Conservation (phyloP, 2,888 invertebrate genomes). For the Tetanocera ferruginea region DNA sequence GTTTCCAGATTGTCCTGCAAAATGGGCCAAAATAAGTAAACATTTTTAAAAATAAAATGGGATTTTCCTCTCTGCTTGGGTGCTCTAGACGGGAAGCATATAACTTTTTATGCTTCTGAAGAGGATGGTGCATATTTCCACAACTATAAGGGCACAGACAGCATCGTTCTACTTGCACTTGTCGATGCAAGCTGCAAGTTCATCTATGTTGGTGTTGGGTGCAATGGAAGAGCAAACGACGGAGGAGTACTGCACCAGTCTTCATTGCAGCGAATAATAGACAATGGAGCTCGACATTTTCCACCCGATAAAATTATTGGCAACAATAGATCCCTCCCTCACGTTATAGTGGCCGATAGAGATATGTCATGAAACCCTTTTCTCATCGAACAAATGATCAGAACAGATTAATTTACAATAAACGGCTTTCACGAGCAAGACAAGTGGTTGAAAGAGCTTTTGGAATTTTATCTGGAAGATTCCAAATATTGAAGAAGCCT, state of each 20-base stretch:
- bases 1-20: not conserved
- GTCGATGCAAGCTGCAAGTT: no score
- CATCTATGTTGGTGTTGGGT: slow-evolving; percentile 20
- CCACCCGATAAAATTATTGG: no score
- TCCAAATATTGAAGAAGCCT: not conserved
- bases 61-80: slow-evolving; percentile 38
- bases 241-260: slow-evolving; percentile 15
- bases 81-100: slow-evolving; percentile 43
- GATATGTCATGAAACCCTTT: no score
- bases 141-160: slow-evolving; percentile 34
- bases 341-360: no score
- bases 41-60: slow-evolving; percentile 34
- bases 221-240: slow-evolving; percentile 16
- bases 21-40: slow-evolving; percentile 24
- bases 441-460: slow-evolving; percentile 16
- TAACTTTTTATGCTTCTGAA: slow-evolving; percentile 2
- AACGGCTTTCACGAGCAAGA: slow-evolving; percentile 9
- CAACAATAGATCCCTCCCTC: no score
- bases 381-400: not conserved
- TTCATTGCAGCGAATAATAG: slow-evolving; percentile 1
- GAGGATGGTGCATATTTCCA: slow-evolving; percentile 13
- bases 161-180: no score
- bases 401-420: not conserved
- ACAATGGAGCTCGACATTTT: no score
- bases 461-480: not conserved